Evolutionary conservation across 2,888 invertebrate species (phyloP).

Genomic region (Orchesella flavescens): DNA sequence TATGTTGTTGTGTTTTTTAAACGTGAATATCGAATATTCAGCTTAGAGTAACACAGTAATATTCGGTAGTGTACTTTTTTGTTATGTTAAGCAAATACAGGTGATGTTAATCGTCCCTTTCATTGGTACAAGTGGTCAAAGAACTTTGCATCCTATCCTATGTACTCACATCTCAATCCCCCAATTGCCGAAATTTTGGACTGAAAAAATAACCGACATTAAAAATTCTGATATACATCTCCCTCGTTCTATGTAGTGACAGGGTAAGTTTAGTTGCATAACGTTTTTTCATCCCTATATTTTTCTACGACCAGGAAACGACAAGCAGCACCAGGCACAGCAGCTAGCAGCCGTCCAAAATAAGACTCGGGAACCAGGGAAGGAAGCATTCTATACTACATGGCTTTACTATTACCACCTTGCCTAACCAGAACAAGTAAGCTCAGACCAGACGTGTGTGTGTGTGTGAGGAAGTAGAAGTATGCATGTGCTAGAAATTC

Average conservation of each 20-base stretch:
- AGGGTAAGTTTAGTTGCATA: not conserved
- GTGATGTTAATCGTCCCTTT: no score
- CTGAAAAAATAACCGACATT: not conserved
- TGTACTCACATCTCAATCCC: not conserved
- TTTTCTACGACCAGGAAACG: conserved; percentile 31
- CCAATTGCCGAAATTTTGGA: not conserved
- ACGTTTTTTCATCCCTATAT: conserved; percentile 26
- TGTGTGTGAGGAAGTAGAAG: not conserved
- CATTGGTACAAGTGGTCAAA: conserved; percentile 11
- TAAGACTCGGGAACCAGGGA: no score
- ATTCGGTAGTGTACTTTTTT: no score
- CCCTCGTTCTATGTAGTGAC: not conserved
- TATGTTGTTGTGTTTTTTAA: no score
- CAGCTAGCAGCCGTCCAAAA: conserved; percentile 1
- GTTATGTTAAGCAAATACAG: no score
- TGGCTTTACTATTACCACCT: not conserved
- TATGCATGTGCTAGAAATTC: not conserved
- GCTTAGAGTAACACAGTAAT: no score
- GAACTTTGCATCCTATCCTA: conserved; percentile 9
- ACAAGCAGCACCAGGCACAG: conserved; percentile 48
- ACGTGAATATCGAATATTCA: no score
- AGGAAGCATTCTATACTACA: no score
- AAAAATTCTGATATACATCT: conserved; percentile 17
- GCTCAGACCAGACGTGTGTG: not conserved
- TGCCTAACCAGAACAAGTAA: no score